Percentiles rank a stretch among this genome's conserved stretches.
Evolutionary conservation across 2,113 vertebrate genomes (phyloP).

Genomic region (Herpetotheres cachinnans): DNA sequence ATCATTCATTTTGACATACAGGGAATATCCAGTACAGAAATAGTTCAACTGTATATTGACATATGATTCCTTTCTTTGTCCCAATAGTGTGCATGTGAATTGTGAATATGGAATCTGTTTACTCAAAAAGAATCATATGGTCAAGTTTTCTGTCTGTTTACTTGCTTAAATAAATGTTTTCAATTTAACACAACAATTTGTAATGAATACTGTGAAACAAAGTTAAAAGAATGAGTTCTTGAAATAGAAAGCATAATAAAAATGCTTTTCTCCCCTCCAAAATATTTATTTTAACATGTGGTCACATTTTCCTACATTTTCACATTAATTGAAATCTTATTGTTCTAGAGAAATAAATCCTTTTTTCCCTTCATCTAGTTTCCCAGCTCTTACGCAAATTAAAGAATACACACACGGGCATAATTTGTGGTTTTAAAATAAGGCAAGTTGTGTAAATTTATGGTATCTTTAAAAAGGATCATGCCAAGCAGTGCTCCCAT

Average conservation of each 20-base stretch:
- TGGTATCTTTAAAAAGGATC: slow-evolving; percentile 37
- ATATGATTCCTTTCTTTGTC: neutral
- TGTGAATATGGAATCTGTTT: slow-evolving; percentile 67
- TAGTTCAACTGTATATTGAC: slow-evolving; percentile 47
- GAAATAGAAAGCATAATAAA: slow-evolving; percentile 69
- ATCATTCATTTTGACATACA: neutral
- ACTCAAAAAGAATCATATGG: slow-evolving; percentile 65
- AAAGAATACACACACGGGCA: neutral
- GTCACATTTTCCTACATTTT: slow-evolving; percentile 66
- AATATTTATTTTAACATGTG: slow-evolving; percentile 72
- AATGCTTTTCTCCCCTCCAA: slow-evolving; percentile 51
- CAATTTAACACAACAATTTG: slow-evolving; percentile 75
- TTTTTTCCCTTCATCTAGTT: neutral
- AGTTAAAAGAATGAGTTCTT: slow-evolving; percentile 69
- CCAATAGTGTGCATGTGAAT: slow-evolving; percentile 14
- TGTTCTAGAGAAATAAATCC: slow-evolving; percentile 44
- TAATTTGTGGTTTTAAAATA: slow-evolving; percentile 33
- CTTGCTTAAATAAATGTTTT: slow-evolving; percentile 76
- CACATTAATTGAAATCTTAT: slow-evolving; percentile 68
- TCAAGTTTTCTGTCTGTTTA: slow-evolving; percentile 57
- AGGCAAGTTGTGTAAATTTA: slow-evolving; percentile 28
- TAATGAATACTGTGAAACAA: slow-evolving; percentile 72
- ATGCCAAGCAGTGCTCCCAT: neutral
- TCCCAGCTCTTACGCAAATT: neutral
- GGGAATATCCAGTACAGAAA: slow-evolving; percentile 13